These are phyloP conservation scores for Colostygia pectinataria DNA, from an alignment of 2,888 invertebrate genomes.

Conservation along the genomic window DNA sequence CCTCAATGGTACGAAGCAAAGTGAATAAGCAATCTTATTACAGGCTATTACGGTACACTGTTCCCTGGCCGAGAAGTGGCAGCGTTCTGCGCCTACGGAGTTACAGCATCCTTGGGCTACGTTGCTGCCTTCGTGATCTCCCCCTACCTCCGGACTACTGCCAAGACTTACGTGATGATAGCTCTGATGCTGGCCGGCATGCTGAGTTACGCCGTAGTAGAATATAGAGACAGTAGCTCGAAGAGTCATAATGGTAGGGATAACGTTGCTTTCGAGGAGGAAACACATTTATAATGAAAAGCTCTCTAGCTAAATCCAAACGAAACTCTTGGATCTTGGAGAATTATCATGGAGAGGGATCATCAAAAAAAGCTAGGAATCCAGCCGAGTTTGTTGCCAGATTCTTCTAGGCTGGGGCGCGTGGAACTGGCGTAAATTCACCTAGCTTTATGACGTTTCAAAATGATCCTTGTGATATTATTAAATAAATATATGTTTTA, in stretches of 20 bases:
- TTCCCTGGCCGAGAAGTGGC: constrained; percentile 17
- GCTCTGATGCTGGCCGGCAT: constrained; percentile 9
- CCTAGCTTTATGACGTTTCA: too few relatives aligned
- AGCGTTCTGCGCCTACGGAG: constrained; percentile 16
- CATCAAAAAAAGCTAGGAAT: too few relatives aligned
- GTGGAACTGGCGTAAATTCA: too few relatives aligned
- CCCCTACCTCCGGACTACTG: constrained; percentile 1
- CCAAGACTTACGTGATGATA: constrained; percentile 14
- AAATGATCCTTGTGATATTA: too few relatives aligned
- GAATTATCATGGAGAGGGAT: too few relatives aligned
- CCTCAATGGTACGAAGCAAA: too few relatives aligned
- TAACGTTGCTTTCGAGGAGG: background rate
- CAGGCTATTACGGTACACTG: constrained; percentile 19
- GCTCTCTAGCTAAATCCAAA: too few relatives aligned
- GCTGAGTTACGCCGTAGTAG: constrained; percentile 5
- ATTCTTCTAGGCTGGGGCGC: too few relatives aligned
- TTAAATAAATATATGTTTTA: too few relatives aligned
- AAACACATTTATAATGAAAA: background rate
- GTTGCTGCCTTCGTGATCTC: constrained; percentile 13
- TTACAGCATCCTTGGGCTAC: constrained; percentile 11
- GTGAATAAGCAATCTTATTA: constrained; percentile 2
- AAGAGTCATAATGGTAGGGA: background rate
- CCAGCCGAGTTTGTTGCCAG: too few relatives aligned
- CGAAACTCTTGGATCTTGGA: too few relatives aligned
- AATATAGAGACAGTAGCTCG: constrained; percentile 2